phyloP scores from a whole-genome alignment of 2,113 vertebrate genomes.

The Rhinopomastus cyanomelas region DNA sequence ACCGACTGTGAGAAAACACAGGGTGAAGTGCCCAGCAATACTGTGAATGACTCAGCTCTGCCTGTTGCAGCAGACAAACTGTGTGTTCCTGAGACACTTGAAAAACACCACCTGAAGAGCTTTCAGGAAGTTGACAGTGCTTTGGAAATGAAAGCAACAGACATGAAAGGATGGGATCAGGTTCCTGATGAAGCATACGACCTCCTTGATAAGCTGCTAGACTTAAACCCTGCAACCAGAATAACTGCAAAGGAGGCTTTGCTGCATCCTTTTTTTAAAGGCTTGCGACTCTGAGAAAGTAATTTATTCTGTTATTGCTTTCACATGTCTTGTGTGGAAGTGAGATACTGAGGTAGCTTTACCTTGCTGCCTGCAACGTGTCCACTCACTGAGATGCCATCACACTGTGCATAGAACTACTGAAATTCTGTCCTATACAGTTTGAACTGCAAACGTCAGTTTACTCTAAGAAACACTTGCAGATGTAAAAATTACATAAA shows the following conservation, averaged over 20 bases:
- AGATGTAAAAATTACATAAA: neutral
- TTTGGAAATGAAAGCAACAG: conserved; percentile 1
- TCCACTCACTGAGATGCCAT: neutral
- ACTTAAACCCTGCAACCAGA: conserved; percentile 91
- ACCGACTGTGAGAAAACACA: neutral
- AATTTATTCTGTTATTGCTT: neutral
- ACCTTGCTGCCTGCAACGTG: neutral
- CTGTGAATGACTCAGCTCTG: neutral
- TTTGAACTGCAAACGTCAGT: neutral
- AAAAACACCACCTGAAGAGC: neutral
- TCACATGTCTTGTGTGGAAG: neutral
- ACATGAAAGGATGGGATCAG: conserved; percentile 81
- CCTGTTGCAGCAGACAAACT: conserved; percentile 5
- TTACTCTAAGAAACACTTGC: neutral
- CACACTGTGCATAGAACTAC: conserved; percentile 17
- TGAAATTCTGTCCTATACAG: neutral
- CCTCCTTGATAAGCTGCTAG: conserved; percentile 91
- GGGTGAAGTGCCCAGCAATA: neutral
- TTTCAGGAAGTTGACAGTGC: conserved; percentile 7
- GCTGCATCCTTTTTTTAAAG: conserved; percentile 87
- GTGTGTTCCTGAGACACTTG: neutral
- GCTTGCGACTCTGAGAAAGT: conserved; percentile 57
- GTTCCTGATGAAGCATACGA: conserved; percentile 90
- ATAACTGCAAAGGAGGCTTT: conserved; percentile 88
- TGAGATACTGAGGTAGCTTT: neutral